phyloP scores from a whole-genome alignment of 2,797 vertebrate genomes.

The Sphenopsis melanotis region DNA sequence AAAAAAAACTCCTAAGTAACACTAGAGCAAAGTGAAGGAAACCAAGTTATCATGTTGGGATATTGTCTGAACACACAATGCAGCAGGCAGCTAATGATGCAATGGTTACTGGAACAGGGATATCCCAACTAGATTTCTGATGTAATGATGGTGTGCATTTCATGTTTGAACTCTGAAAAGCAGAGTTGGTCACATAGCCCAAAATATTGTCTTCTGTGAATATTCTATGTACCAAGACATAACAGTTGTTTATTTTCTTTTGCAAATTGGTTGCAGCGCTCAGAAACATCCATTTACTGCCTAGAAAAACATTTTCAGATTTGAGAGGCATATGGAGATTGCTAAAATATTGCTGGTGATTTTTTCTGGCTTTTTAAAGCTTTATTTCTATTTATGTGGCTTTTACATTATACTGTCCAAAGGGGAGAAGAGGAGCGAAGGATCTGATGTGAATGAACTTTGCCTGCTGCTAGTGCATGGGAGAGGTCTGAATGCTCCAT shows the following conservation, averaged over 20 bases:
- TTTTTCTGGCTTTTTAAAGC: neutral
- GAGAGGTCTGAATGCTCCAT: neutral
- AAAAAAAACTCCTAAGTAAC: accelerated
- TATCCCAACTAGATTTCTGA: neutral
- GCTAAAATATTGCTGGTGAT: neutral
- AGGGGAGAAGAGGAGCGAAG: neutral
- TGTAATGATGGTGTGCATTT: neutral
- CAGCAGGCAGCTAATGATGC: neutral
- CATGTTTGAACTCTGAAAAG: neutral
- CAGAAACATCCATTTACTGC: neutral
- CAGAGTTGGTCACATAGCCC: neutral
- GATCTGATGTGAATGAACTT: neutral
- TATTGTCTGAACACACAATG: neutral
- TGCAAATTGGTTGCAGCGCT: neutral
- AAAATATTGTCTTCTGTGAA: neutral
- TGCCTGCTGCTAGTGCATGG: neutral
- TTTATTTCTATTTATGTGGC: neutral
- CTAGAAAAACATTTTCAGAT: neutral
- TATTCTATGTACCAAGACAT: neutral
- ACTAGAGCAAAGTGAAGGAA: neutral
- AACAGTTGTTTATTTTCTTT: neutral
- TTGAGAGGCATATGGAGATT: neutral
- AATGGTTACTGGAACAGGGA: neutral
- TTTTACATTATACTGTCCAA: neutral
- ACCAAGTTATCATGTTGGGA: neutral